Base-by-base conservation (phyloP, 2,797 vertebrate genomes). In the Hirundo rustica region DNA sequence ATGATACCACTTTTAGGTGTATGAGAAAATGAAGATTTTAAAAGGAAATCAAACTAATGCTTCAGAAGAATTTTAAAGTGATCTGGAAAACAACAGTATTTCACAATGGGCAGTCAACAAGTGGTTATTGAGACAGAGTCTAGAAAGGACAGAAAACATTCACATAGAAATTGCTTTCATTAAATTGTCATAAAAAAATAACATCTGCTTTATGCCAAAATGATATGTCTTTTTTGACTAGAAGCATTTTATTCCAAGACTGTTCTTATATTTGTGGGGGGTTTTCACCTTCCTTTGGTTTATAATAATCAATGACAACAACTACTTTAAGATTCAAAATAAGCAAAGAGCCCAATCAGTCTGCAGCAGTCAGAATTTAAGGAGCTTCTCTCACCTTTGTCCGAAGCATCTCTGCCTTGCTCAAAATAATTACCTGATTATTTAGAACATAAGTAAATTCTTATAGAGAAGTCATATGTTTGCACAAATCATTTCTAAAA, bases 191-290 rank as follows among this genome's bases (percentile, higher is more conserved):
- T 60, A 34, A 70, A 66, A 65, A 85, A 55, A 45, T 10, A 38
- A 40, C 7, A 54, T 22, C 51, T 45, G 11, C 18, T 47, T 68
- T 60, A n/a, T 64, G 25, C 7, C 8, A 30, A 85, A 85, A 8
- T 2, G 3, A 36, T 55, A 6, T 1, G 2, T 13, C 10, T 75
- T 45, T 74, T 61, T 73, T 25, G 3, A 47, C 13, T 47, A 47
- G 23, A 74, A 44, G 3, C 19, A 13, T 17, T 75, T 65, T 84
- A 16, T 58, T 82, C 64, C 32, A 53, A 73, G 12, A 13, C 15
- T 44, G 2, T 34, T 73, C 21, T 62, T 62, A 12, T 19, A 36
- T 62, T 66, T 42, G 7, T 7, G 1, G 4, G 5, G 1, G 1
- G 2, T 38, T 48, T 10, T 7, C 6, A 7, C 6, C n/a, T 83